phyloP scores from a whole-genome alignment of 2,888 invertebrate species.

The Heteropelma amictum region DNA sequence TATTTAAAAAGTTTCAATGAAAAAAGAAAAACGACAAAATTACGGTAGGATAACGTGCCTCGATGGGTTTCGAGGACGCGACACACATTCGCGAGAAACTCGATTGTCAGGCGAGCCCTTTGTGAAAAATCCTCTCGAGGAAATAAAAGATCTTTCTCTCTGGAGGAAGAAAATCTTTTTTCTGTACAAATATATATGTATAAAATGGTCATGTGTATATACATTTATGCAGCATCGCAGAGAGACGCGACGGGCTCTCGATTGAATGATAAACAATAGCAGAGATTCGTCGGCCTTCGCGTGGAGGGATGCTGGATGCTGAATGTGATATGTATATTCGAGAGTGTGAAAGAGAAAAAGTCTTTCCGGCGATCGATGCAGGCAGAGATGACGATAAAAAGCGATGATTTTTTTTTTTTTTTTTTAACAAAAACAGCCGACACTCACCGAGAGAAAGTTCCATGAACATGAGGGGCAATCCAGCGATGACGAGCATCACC shows the following conservation, averaged over 20 bases:
- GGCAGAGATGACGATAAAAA: not conserved
- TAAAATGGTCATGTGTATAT: no score
- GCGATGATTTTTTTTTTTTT: not conserved
- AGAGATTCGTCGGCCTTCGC: slow-evolving; percentile 38
- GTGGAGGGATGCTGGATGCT: not conserved
- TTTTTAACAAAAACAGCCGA: not conserved
- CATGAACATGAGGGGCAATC: slow-evolving; percentile 90
- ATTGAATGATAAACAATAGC: slow-evolving; percentile 29
- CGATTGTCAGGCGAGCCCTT: no score
- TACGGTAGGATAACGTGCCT: no score
- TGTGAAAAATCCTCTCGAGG: no score
- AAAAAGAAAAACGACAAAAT: no score
- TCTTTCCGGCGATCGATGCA: not conserved
- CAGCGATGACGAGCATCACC: slow-evolving; percentile 88
- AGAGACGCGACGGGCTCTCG: not conserved
- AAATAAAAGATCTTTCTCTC: no score
- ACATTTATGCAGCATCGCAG: no score
- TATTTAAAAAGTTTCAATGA: no score
- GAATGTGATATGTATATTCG: not conserved
- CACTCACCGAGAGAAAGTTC: slow-evolving; percentile 85
- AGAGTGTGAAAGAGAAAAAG: not conserved
- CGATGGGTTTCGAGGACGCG: no score
- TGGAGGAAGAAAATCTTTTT: no score
- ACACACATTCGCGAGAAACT: no score
- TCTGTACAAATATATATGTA: no score